Evolutionary conservation across 2,797 vertebrate genomes (phyloP).

Genomic region (Lepilemur ruficaudatus): DNA sequence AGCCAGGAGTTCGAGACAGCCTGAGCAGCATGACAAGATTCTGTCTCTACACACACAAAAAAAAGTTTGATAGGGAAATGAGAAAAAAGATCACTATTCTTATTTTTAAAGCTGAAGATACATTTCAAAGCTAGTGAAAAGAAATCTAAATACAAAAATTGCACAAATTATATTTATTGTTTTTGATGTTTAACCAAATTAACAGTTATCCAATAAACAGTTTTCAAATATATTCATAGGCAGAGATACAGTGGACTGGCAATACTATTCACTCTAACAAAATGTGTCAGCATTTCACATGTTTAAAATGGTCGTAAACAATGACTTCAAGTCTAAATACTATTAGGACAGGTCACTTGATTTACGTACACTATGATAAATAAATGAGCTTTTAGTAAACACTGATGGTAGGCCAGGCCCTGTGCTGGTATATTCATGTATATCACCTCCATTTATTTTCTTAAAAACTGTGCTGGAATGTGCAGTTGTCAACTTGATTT

Average conservation of each 20-base stretch:
- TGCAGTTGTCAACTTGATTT: conserved; percentile 23
- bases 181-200: conserved; percentile 15
- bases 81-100: neutral
- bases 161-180: neutral
- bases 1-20: no score
- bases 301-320: conserved; percentile 28
- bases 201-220: neutral
- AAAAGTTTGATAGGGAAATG: neutral
- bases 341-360: conserved; percentile 4
- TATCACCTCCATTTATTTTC: conserved; percentile 30
- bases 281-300: neutral
- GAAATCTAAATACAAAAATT: conserved; percentile 28
- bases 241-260: neutral
- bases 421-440: neutral
- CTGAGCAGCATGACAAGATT: no score
- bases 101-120: conserved; percentile 6
- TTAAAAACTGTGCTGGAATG: neutral
- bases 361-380: neutral
- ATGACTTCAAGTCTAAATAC: neutral
- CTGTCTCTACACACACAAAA: no score
- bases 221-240: neutral
- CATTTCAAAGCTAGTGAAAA: neutral
- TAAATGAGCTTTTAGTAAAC: conserved; percentile 28
- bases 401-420: neutral
- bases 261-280: neutral